Evolutionary conservation across 2,797 vertebrate species (phyloP).

Genomic region (Gallinago stenura): DNA sequence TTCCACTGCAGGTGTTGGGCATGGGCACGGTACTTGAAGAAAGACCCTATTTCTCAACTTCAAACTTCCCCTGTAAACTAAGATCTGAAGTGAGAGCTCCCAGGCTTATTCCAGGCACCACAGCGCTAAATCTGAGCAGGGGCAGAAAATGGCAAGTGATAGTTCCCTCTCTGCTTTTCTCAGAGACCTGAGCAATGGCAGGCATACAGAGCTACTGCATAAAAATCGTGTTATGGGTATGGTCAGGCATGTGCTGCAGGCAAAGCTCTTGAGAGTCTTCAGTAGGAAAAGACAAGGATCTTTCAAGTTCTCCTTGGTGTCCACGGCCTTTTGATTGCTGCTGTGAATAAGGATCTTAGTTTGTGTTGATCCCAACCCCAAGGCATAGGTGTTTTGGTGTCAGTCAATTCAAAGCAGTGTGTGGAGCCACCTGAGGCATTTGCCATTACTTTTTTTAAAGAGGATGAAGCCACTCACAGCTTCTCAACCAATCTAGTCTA

Average conservation of each 20-base stretch:
- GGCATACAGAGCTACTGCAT: not conserved
- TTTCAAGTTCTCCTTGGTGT: not conserved
- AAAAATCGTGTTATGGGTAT: not conserved
- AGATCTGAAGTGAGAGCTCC: not conserved
- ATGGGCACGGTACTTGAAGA: not conserved
- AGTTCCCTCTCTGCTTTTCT: not conserved
- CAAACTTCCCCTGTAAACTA: not conserved
- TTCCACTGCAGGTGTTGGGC: fast-evolving
- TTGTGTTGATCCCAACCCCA: not conserved
- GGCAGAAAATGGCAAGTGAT: not conserved
- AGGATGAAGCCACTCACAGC: not conserved
- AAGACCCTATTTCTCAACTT: not conserved
- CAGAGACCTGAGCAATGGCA: not conserved
- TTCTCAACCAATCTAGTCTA: not conserved
- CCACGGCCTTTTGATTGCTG: not conserved
- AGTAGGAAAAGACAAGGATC: not conserved
- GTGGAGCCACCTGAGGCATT: not conserved
- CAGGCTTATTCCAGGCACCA: not conserved
- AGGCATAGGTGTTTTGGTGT: not conserved
- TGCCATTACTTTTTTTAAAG: not conserved
- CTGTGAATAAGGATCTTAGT: not conserved
- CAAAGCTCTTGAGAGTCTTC: not conserved
- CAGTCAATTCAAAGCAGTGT: not conserved
- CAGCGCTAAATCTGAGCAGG: not conserved
- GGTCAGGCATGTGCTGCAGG: not conserved